phyloP scores from a whole-genome alignment of 2,113 vertebrate species.

The Mustelus asterias region DNA sequence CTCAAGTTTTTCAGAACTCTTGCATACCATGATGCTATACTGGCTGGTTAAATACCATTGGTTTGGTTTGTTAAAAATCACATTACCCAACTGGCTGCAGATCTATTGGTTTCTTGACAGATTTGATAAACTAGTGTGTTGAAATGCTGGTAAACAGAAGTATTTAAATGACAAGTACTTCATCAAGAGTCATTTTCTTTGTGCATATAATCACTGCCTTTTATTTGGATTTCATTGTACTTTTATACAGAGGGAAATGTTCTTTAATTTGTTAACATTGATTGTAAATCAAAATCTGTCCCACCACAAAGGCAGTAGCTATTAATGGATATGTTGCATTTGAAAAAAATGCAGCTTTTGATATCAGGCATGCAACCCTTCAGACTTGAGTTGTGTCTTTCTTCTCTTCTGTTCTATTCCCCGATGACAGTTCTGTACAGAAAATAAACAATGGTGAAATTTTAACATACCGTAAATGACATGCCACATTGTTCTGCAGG shows the following conservation, averaged over 20 bases:
- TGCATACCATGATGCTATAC: background rate
- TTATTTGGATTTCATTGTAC: background rate
- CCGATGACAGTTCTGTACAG: background rate
- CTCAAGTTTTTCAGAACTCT: background rate
- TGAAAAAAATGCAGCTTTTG: background rate
- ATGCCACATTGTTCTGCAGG: slow-evolving; percentile 52
- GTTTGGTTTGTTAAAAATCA: background rate
- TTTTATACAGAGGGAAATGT: background rate
- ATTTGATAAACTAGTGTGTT: background rate
- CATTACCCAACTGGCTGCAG: background rate
- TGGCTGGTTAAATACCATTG: background rate
- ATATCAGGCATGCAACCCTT: background rate
- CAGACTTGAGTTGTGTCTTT: background rate
- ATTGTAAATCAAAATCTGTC: background rate
- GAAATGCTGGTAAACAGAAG: background rate
- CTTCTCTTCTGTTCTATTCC: background rate
- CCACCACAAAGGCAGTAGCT: background rate
- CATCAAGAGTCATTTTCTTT: background rate
- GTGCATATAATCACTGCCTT: background rate
- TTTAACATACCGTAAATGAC: background rate
- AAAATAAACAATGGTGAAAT: background rate
- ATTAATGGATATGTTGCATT: background rate
- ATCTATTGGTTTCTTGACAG: background rate
- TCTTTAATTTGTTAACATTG: background rate
- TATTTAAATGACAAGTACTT: background rate